Evolutionary conservation across 2,888 invertebrate genomes (phyloP), one percentile per base, ranked within the genome.

Genomic region (Metalampra italica): DNA sequence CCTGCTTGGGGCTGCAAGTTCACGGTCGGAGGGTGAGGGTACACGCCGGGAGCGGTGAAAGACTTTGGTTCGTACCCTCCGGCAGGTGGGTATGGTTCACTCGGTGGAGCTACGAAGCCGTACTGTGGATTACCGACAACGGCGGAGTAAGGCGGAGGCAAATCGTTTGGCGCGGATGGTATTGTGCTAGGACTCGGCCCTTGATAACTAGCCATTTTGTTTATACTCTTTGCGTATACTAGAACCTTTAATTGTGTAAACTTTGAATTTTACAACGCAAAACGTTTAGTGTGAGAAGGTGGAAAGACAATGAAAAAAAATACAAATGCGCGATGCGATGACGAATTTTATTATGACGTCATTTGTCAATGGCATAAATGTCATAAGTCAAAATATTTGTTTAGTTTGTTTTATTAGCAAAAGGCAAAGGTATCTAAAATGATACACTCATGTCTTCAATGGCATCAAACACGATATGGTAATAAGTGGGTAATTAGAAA

Each of bases 141-240:
- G 14, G 85, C 73, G 1, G 88, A 82, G 60, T 89, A 89, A 3
- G 89, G 88, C 29, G 89, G 89, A 15, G 89, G 89, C 56, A 87
- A 76, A 74, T 89, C 89, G 55, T 81, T 80, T 41, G 80, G 71
- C 38, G 77, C 81, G 49, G 74, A 64, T 49, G 83, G 68, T 43
- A 62, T 64, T 52, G 56, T 54, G 59, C 57, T 69, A 30, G 77
- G 66, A 59, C 57, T 69, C 30, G 77, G 66, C 47, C 69, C 75
- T 62, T 71, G 68, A 56, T 60, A 67, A 56, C 63, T 75, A 50
- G 81, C 74, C 86, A 86, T 86, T 62, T 53, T 60, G 39, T 9
- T n/a, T 1, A 32, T 7, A 32, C 22, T 22, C 22, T 22, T 5
- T 22, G 22, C 22, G 22, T 22, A 5, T 22, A 22, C 5, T 22